Evolutionary conservation across 2,888 invertebrate genomes (phyloP), one percentile per base, ranked within the genome.

Genomic region (Parnassius smintheus): DNA sequence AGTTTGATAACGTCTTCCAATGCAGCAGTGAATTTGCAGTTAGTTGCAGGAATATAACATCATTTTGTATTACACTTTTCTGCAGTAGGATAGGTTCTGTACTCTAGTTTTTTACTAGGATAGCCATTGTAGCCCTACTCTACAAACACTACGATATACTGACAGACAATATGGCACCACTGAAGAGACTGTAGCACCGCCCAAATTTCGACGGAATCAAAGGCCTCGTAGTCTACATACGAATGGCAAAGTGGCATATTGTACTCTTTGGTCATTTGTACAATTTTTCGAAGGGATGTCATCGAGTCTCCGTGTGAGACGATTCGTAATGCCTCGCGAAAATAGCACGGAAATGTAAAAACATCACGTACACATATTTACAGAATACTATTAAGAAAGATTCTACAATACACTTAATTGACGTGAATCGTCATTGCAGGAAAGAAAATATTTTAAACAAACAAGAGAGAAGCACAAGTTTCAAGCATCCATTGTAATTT

Each of bases 401-500:
- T 13, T 10, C 13, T 48, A 2, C 12, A 48, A 13, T 2, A n/a
- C n/a, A n/a, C 13, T 8, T 12, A 12, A 13, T 48, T n/a, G 48
- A 8, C 8, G 8, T 48, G 8, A 13, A 48, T 13, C 13, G 13
- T 48, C 13, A 48, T 48, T 48, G n/a, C 25, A 25, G 25, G 25
- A 25, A n/a, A 4, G n/a, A 48, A 13, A 51, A 51, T 18, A 51
- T 51, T 18, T 51, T 10, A 18, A 51, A 22, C 2, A 9, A 18
- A 9, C 13, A 50, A 13, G 22, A 18, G 18, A 10, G 18, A 51
- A 48, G 48, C 41, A 13, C 8, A 46, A 49, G 48, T 57, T 49
- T 57, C 18, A 10, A 50, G 49, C 50, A 35, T 50, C 49, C 41
- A 49, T 49, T 58, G 49, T 49, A 58, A 44, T 59, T 52, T 51